Evolutionary conservation across 2,797 vertebrate species (phyloP).

Genomic region (Sebastes iracundus): DNA sequence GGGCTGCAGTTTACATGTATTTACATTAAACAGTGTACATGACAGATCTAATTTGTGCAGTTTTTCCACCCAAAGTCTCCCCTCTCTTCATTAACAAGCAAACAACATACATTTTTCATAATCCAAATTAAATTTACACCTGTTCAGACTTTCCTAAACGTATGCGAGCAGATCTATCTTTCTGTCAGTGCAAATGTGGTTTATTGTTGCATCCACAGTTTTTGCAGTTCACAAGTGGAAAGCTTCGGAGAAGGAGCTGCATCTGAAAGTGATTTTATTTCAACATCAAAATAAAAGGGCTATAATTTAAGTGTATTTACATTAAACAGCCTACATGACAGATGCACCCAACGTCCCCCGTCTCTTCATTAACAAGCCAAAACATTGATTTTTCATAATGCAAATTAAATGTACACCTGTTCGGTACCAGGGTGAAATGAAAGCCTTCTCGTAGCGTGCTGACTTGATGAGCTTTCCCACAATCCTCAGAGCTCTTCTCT

Average conservation of each 20-base stretch:
- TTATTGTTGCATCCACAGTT: neutral
- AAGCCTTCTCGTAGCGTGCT: conserved; percentile 3
- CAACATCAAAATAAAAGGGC: neutral
- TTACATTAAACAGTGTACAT: conserved; percentile 1
- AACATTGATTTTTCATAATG: neutral
- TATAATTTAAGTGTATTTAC: conserved; percentile 2
- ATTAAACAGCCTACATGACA: neutral
- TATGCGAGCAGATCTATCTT: conserved; percentile 1
- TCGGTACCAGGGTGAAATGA: conserved; percentile 9
- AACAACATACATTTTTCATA: neutral
- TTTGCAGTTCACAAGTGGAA: neutral
- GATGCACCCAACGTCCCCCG: neutral
- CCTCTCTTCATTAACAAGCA: neutral
- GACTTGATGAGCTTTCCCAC: conserved; percentile 20
- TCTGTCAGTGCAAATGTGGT: conserved; percentile 6
- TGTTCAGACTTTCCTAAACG: neutral
- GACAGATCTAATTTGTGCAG: neutral
- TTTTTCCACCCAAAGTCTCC: neutral
- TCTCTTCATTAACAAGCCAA: neutral
- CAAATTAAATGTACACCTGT: conserved; percentile 17
- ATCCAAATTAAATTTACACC: conserved; percentile 2
- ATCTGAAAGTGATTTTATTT: conserved; percentile 9
- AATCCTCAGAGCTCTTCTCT: conserved; percentile 8
- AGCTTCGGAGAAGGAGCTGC: neutral
- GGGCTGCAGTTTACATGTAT: neutral